Percentiles rank a stretch among this genome's conserved stretches.
phyloP scores from a whole-genome alignment of 2,888 invertebrate genomes.

The Macrostomum cliftonense region DNA sequence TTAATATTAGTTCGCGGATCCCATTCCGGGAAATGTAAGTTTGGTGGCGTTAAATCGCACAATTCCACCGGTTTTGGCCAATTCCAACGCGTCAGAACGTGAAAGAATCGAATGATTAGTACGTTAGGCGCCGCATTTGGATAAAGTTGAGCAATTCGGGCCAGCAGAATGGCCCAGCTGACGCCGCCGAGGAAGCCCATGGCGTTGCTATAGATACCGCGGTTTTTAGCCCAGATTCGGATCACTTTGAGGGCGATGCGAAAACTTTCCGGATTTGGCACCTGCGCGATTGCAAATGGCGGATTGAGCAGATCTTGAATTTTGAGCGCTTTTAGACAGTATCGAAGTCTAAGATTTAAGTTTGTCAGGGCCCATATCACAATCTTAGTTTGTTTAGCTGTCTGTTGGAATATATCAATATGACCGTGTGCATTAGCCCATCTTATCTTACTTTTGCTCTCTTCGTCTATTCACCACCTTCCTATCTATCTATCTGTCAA shows the following conservation, averaged over 20 bases:
- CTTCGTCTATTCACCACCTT: no score
- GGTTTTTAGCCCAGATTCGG: constrained; percentile 10
- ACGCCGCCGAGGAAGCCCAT: constrained; percentile 93
- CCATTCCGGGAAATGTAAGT: constrained; percentile 63
- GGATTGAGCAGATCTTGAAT: no score
- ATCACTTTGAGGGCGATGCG: constrained; percentile 4
- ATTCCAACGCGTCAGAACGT: constrained; percentile 85
- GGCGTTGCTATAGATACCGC: constrained; percentile 95
- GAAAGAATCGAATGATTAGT: constrained; percentile 88
- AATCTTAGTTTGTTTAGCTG: no score
- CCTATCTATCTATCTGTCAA: no score
- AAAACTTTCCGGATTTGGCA: no score
- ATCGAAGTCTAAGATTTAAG: no score
- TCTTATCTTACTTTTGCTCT: no score
- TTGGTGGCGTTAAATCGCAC: constrained; percentile 44
- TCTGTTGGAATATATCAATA: no score
- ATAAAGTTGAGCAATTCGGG: constrained; percentile 88
- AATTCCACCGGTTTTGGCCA: constrained; percentile 95
- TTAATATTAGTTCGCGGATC: constrained; percentile 75
- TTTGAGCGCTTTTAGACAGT: no score
- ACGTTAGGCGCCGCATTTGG: constrained; percentile 87
- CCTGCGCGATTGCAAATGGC: no score
- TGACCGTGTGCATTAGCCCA: no score
- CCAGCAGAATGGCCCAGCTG: constrained; percentile 98
- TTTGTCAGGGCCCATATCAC: no score